phyloP scores from a whole-genome alignment of 2,113 vertebrate genomes.

The Physeter macrocephalus region DNA sequence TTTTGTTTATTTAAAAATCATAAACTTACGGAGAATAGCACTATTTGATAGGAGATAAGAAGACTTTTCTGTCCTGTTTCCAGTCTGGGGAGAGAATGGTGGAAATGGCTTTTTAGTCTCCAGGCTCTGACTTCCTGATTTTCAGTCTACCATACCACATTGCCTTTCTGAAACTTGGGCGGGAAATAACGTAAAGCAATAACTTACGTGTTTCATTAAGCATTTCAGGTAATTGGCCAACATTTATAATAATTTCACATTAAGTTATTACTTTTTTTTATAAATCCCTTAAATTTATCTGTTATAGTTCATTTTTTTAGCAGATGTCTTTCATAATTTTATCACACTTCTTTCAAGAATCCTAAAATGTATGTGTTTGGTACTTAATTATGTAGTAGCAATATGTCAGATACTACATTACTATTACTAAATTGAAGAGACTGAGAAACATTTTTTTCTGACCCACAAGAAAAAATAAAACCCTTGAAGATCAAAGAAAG shows the following conservation, averaged over 20 bases:
- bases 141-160: not conserved
- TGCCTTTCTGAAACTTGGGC: not conserved
- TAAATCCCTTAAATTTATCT: not conserved
- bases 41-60: not conserved
- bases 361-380: not conserved
- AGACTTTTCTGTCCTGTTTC: not conserved
- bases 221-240: not conserved
- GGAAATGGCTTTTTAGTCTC: not conserved
- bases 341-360: not conserved
- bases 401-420: not conserved
- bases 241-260: constrained; percentile 6
- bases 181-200: not conserved
- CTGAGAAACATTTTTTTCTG: not conserved
- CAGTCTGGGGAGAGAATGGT: not conserved
- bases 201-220: not conserved
- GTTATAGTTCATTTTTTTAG: not conserved
- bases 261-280: not conserved
- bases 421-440: not conserved
- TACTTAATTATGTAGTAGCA: not conserved
- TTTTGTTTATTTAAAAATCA: constrained; percentile 11
- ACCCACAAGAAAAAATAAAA: not conserved
- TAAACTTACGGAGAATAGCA: not conserved
- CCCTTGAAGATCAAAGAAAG: not conserved
- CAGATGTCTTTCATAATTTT: not conserved
- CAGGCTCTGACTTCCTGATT: not conserved